Evolutionary conservation across 1,140 invertebrate species (phyloP).

Genomic region (Chironomus tepperi): DNA sequence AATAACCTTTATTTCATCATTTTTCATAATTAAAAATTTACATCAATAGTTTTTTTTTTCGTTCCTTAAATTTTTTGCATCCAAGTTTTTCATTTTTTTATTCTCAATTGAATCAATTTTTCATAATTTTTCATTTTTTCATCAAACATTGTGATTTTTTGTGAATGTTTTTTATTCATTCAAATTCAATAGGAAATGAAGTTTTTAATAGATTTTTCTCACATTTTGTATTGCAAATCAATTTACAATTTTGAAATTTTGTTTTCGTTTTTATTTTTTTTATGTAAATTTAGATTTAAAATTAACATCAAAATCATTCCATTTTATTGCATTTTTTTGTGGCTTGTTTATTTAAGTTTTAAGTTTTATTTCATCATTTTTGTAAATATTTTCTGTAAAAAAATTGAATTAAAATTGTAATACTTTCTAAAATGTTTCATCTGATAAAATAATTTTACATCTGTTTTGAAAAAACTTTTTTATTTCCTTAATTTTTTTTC

Average conservation of each 20-base stretch:
- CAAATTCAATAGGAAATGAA: too few species aligned
- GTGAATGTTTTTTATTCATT: too few species aligned
- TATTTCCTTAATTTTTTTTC: not conserved
- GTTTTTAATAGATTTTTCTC: too few species aligned
- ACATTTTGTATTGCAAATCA: too few species aligned
- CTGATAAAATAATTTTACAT: constrained; percentile 11
- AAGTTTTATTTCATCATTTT: not conserved
- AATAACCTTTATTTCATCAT: not conserved
- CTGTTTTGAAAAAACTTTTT: not conserved
- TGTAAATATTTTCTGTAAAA: not conserved
- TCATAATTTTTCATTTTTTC: not conserved
- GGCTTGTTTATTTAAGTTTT: not conserved
- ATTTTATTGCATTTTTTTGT: not conserved
- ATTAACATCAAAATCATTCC: not conserved
- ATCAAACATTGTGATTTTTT: not conserved
- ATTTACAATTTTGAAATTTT: not conserved
- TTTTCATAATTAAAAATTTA: constrained; percentile 6
- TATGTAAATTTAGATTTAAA: not conserved
- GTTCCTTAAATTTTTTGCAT: not conserved
- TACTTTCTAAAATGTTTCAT: not conserved
- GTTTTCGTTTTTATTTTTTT: not conserved
- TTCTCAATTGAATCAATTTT: constrained; percentile 9
- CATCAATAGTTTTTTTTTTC: not conserved
- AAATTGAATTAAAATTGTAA: not conserved
- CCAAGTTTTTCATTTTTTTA: not conserved